Conservation (phyloP, 2,888 invertebrate genomes). For the Eupelmus urozonus region DNA sequence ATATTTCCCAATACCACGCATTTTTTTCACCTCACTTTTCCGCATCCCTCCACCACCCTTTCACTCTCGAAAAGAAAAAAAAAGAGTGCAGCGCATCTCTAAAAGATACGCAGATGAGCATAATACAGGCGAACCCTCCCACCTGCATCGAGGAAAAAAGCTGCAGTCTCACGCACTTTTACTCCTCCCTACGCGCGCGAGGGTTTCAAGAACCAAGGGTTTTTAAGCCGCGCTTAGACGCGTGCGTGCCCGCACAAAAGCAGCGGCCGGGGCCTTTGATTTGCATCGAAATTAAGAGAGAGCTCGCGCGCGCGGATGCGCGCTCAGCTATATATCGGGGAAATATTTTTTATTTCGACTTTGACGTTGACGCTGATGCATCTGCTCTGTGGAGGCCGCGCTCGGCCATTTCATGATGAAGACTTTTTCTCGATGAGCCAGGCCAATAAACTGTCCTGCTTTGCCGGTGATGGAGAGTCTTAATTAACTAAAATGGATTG, state of each 20-base stretch:
- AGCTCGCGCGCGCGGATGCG: background rate
- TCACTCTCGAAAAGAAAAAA: background rate
- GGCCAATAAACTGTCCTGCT: background rate
- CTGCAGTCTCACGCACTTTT: slow-evolving; percentile 22
- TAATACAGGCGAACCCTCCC: background rate
- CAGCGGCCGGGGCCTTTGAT: slow-evolving; percentile 13
- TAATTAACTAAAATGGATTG: slow-evolving; percentile 1
- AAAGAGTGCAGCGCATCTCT: background rate
- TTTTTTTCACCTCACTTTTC: background rate
- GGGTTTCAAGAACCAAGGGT: background rate
- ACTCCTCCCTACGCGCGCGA: background rate
- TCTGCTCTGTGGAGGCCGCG: background rate
- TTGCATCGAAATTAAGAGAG: slow-evolving; percentile 28
- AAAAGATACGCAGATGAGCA: background rate
- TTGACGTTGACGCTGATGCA: slow-evolving; percentile 3
- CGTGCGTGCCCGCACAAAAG: background rate
- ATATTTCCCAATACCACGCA: background rate
- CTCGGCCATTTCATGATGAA: background rate
- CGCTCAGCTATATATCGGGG: background rate
- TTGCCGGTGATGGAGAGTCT: background rate
- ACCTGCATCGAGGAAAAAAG: background rate
- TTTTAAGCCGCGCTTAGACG: background rate
- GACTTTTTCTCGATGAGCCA: background rate
- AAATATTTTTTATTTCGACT: slow-evolving; percentile 12
- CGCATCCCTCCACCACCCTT: background rate